Evolutionary conservation across 2,797 vertebrate genomes (phyloP).

Genomic region (Taenioides sp.): DNA sequence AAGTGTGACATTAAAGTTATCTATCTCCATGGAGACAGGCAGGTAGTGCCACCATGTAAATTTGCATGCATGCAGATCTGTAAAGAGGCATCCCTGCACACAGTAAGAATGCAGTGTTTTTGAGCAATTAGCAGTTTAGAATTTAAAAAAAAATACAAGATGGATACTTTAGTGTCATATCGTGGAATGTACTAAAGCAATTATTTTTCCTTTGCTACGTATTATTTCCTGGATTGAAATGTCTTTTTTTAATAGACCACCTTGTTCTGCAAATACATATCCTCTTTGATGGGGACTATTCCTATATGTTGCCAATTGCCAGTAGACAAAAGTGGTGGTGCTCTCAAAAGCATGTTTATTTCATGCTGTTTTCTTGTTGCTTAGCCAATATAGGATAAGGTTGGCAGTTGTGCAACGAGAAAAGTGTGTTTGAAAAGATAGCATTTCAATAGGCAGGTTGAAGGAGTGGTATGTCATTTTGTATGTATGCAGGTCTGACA

Average conservation of each 20-base stretch:
- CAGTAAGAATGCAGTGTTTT: too few relatives aligned
- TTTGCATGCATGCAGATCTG: too few relatives aligned
- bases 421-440: conserved; percentile 9
- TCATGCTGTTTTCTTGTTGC: conserved; percentile 8
- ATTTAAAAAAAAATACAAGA: too few relatives aligned
- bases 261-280: neutral
- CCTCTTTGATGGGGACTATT: neutral
- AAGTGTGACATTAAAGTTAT: too few relatives aligned
- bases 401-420: neutral
- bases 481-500: conserved; percentile 25
- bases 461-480: conserved; percentile 9
- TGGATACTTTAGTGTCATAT: too few relatives aligned
- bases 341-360: neutral
- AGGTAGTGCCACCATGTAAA: too few relatives aligned
- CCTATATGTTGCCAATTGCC: neutral
- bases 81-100: too few relatives aligned
- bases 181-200: neutral
- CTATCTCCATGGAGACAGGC: too few relatives aligned
- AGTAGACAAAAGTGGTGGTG: neutral
- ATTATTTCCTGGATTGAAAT: neutral
- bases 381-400: conserved; percentile 7
- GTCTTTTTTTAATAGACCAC: neutral
- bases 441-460: conserved; percentile 1
- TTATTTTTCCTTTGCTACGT: neutral
- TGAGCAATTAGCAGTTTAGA: too few relatives aligned